phyloP scores from a whole-genome alignment of 2,797 vertebrate species.

The Liparis tanakae region DNA sequence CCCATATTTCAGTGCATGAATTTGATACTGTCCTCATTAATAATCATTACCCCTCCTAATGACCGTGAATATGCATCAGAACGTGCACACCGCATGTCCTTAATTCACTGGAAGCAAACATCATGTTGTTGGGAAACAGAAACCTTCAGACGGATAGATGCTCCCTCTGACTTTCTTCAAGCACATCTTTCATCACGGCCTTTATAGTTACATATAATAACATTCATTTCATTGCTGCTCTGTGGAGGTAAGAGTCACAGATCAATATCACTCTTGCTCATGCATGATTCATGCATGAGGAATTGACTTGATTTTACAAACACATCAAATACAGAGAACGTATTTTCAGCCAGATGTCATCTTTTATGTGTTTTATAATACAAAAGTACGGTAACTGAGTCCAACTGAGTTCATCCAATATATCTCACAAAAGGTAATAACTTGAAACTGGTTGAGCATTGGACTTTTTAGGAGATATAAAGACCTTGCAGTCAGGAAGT shows the following conservation, averaged over 20 bases:
- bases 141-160: slow-evolving; percentile 44
- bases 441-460: slow-evolving; percentile 1
- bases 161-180: slow-evolving; percentile 37
- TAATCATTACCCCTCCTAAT: slow-evolving; percentile 71
- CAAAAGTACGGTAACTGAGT: background rate
- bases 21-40: slow-evolving; percentile 68
- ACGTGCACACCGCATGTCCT: slow-evolving; percentile 29
- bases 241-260: slow-evolving; percentile 6
- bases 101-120: slow-evolving; percentile 56
- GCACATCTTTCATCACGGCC: slow-evolving; percentile 18
- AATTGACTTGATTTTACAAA: slow-evolving; percentile 19
- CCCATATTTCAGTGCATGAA: slow-evolving; percentile 57
- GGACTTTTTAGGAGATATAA: slow-evolving; percentile 25
- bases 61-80: slow-evolving; percentile 52
- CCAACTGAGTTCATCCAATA: background rate
- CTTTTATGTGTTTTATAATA: slow-evolving; percentile 12
- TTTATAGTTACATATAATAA: slow-evolving; percentile 29
- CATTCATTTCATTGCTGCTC: slow-evolving; percentile 2
- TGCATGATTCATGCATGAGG: background rate
- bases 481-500: slow-evolving; percentile 23
- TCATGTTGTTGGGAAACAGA: slow-evolving; percentile 29
- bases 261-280: slow-evolving; percentile 23
- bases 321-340: slow-evolving; percentile 1
- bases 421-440: slow-evolving; percentile 7
- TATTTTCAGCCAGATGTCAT: slow-evolving; percentile 3